phyloP scores from a whole-genome alignment of 2,797 vertebrate species.

The Typhlichthys subterraneus region DNA sequence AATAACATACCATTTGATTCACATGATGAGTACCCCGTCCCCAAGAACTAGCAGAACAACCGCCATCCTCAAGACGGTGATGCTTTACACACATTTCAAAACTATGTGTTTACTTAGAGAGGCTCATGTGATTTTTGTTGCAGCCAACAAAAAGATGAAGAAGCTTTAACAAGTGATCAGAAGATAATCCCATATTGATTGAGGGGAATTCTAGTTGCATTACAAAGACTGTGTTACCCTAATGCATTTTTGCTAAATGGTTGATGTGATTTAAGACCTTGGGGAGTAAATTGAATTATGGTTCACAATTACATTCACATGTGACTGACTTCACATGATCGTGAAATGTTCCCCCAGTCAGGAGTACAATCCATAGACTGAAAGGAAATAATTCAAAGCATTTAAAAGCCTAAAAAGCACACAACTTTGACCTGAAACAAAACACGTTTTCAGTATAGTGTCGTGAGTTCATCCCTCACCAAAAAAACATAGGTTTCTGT shows the following conservation, averaged over 20 bases:
- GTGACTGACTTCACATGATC: constrained; percentile 74
- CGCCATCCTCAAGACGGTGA: too few species aligned
- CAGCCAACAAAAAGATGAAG: constrained; percentile 31
- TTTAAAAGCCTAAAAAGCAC: neutral
- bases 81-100: too few species aligned
- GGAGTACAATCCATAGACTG: constrained; percentile 57
- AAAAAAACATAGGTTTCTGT: constrained; percentile 54
- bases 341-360: constrained; percentile 62
- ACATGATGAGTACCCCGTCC: too few species aligned
- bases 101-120: neutral
- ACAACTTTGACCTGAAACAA: neutral
- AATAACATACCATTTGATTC: too few species aligned
- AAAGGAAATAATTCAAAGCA: constrained; percentile 31
- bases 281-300: constrained; percentile 65
- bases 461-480: too few species aligned
- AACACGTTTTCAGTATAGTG: too few species aligned
- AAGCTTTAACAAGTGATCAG: constrained; percentile 53
- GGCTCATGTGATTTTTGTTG: constrained; percentile 15
- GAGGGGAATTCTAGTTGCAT: constrained; percentile 56
- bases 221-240: constrained; percentile 62
- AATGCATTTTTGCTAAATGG: constrained; percentile 73
- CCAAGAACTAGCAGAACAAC: too few species aligned
- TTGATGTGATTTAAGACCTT: constrained; percentile 74
- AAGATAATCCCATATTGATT: constrained; percentile 61
- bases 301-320: constrained; percentile 71